A percentile compares a stretch with the other conserved stretches of the same genome.
phyloP scores from a whole-genome alignment of 2,888 invertebrate species.

The Serripes groenlandicus region DNA sequence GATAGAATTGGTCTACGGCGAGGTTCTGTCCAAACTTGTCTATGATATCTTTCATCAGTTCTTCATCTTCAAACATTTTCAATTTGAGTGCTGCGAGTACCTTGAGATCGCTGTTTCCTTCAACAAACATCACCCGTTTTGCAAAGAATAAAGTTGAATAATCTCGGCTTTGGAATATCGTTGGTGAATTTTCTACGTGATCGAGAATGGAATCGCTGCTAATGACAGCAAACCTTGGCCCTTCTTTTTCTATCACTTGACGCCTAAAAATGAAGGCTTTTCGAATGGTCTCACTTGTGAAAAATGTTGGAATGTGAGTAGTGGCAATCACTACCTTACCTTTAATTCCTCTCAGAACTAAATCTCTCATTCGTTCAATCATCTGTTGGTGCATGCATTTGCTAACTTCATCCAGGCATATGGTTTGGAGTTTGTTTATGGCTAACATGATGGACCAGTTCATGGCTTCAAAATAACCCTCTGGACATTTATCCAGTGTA shows the following conservation, averaged over 20 bases:
- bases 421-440: conserved; percentile 30
- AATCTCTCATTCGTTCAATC: conserved; percentile 43
- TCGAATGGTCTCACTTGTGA: conserved; percentile 8
- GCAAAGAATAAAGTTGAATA: conserved; percentile 19
- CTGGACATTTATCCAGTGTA: conserved; percentile 41
- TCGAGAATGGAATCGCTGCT: neutral
- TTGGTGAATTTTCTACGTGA: neutral
- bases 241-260: neutral
- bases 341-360: conserved; percentile 16
- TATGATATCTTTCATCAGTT: neutral
- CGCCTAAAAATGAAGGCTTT: conserved; percentile 4
- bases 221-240: neutral
- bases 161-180: neutral
- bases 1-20: neutral
- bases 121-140: conserved; percentile 14
- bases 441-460: conserved; percentile 48
- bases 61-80: neutral
- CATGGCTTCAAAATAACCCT: conserved; percentile 58
- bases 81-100: conserved; percentile 2
- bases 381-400: conserved; percentile 65
- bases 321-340: conserved; percentile 16
- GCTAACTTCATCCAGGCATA: conserved; percentile 53
- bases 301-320: conserved; percentile 17
- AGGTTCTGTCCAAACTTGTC: neutral
- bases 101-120: conserved; percentile 8